Evolutionary conservation across 2,113 vertebrate genomes (phyloP).

Genomic region (Philantomba maxwellii): DNA sequence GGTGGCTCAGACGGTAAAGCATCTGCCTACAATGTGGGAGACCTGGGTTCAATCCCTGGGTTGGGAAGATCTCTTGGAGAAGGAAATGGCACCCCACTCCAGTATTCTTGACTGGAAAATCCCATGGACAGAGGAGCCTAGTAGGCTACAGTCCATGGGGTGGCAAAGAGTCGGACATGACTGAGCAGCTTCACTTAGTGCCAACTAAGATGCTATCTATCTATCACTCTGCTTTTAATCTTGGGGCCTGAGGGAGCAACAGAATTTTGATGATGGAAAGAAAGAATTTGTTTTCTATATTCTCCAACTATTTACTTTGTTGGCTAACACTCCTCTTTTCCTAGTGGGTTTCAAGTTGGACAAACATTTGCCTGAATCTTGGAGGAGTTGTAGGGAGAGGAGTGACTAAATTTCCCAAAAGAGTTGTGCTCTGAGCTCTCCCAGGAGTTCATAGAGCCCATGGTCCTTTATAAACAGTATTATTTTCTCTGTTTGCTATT

Average conservation of each 20-base stretch:
- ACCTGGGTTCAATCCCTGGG: neutral
- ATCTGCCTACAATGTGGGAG: neutral
- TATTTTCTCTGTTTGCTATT: neutral
- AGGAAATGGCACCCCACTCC: neutral
- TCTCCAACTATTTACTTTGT: neutral
- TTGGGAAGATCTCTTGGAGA: rapidly evolving
- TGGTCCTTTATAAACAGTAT: neutral
- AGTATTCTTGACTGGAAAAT: neutral
- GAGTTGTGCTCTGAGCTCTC: rapidly evolving
- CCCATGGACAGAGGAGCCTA: neutral
- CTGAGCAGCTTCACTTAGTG: rapidly evolving
- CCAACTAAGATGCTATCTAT: neutral
- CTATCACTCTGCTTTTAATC: neutral
- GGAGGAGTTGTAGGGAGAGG: neutral
- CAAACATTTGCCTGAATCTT: neutral
- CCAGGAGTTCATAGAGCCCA: neutral
- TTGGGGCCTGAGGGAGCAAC: neutral
- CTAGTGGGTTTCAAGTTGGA: neutral
- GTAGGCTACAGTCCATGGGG: neutral
- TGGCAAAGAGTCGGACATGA: rapidly evolving
- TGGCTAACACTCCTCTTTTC: neutral
- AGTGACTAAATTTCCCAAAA: neutral
- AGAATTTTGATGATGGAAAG: neutral
- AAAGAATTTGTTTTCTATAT: neutral
- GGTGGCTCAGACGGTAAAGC: neutral